phyloP scores from a whole-genome alignment of 2,797 vertebrate species.

The Enteromius unitaeniatus region DNA sequence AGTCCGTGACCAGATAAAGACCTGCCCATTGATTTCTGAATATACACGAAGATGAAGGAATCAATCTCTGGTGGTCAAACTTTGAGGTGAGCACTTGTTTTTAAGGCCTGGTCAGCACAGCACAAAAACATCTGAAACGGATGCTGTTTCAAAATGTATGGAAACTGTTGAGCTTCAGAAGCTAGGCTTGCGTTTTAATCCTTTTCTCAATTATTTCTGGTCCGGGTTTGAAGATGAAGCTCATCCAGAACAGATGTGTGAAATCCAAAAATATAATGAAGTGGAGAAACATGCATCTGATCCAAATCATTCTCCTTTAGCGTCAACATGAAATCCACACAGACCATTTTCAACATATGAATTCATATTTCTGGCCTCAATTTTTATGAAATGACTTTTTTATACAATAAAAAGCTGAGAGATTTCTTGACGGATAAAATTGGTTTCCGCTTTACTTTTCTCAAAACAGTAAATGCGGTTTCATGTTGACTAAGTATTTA shows the following conservation, averaged over 20 bases:
- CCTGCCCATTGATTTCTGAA: conserved; percentile 54
- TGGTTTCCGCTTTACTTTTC: not conserved
- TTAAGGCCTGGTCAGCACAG: conserved; percentile 16
- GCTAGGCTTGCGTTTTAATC: not conserved
- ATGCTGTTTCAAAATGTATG: not conserved
- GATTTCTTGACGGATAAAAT: not conserved
- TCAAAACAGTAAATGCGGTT: not conserved
- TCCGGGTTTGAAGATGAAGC: not conserved
- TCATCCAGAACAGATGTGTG: not conserved
- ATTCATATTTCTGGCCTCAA: not conserved
- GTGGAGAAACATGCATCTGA: not conserved
- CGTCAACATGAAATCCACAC: not conserved
- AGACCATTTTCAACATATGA: not conserved
- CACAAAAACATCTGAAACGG: not conserved
- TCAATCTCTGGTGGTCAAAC: conserved; percentile 8
- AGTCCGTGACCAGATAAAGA: conserved; percentile 52
- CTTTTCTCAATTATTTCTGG: not conserved
- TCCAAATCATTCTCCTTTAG: not conserved
- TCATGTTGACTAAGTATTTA: not conserved
- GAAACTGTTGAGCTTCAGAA: not conserved
- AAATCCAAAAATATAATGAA: not conserved
- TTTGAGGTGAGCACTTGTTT: not conserved
- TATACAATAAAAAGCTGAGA: not conserved
- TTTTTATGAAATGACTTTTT: not conserved
- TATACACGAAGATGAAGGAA: conserved; percentile 2